Conservation (phyloP, 2,113 vertebrate species). For the Bucco capensis region DNA sequence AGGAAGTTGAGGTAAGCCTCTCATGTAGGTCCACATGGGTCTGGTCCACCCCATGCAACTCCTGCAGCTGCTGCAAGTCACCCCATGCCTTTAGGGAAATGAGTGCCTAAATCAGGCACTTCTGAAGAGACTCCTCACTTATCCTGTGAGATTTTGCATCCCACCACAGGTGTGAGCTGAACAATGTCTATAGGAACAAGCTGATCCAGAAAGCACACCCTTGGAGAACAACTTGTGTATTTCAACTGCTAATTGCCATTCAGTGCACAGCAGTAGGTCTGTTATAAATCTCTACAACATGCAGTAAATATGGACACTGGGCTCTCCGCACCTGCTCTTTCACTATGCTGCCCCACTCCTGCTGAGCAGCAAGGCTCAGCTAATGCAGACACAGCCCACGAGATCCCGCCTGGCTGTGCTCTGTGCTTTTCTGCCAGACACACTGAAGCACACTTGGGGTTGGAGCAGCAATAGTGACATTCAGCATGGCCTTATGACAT, state of each 20-base stretch:
- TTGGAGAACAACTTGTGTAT: neutral
- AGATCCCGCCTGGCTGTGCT: neutral
- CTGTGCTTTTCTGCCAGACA: neutral
- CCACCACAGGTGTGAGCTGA: neutral
- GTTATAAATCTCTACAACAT: neutral
- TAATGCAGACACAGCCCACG: neutral
- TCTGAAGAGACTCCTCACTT: neutral
- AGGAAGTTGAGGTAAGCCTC: neutral
- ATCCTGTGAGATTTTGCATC: neutral
- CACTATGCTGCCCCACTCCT: neutral
- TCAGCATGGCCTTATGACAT: neutral
- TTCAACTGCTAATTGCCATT: neutral
- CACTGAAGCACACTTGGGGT: neutral
- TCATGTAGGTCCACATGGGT: neutral
- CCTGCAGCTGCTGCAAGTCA: neutral
- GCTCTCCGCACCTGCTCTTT: neutral
- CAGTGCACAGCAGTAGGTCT: neutral
- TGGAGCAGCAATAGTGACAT: accelerated
- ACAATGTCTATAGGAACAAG: neutral
- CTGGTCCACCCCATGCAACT: neutral
- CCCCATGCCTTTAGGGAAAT: neutral
- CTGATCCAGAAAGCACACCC: neutral
- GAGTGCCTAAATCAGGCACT: neutral
- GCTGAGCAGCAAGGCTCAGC: neutral
- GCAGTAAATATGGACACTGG: accelerated